A percentile compares a stretch with the other conserved stretches of the same genome.
Conservation (phyloP, 2,113 vertebrate genomes). For the Melozone crissalis region DNA sequence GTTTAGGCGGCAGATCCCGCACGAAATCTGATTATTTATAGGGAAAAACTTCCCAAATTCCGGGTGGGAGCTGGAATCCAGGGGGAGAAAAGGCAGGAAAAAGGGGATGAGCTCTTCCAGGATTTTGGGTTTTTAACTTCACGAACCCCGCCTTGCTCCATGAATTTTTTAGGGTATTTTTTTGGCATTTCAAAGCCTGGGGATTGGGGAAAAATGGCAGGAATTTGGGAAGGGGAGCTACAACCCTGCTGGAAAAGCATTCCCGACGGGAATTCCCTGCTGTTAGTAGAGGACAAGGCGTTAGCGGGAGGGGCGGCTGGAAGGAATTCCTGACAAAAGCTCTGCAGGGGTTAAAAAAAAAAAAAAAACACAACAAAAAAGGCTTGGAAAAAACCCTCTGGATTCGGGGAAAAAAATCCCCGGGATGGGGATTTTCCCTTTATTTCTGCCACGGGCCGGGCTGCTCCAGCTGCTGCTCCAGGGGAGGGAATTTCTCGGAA, state of each 20-base stretch:
- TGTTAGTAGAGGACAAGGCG: background rate
- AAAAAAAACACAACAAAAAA: background rate
- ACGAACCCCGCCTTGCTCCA: rapidly evolving
- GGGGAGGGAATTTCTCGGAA: background rate
- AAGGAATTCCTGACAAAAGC: background rate
- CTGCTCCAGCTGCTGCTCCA: conserved; percentile 42
- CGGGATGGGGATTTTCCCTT: background rate
- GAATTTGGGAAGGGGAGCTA: background rate
- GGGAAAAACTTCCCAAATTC: background rate
- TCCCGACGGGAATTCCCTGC: background rate
- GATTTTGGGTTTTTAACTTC: background rate
- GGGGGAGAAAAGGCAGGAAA: background rate
- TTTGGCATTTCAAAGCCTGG: background rate
- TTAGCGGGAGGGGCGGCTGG: background rate
- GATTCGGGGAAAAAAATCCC: background rate
- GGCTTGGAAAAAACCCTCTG: background rate
- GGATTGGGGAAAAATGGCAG: background rate
- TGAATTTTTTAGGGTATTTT: too few relatives aligned
- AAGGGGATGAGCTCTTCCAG: background rate
- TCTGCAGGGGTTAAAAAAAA: background rate
- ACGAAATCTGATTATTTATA: background rate
- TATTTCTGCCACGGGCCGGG: conserved; percentile 42
- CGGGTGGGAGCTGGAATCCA: background rate
- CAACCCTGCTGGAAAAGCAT: background rate
- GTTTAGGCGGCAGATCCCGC: background rate